phyloP scores from a whole-genome alignment of 1,140 invertebrate species.

The Caenorhabditis briggsae region DNA sequence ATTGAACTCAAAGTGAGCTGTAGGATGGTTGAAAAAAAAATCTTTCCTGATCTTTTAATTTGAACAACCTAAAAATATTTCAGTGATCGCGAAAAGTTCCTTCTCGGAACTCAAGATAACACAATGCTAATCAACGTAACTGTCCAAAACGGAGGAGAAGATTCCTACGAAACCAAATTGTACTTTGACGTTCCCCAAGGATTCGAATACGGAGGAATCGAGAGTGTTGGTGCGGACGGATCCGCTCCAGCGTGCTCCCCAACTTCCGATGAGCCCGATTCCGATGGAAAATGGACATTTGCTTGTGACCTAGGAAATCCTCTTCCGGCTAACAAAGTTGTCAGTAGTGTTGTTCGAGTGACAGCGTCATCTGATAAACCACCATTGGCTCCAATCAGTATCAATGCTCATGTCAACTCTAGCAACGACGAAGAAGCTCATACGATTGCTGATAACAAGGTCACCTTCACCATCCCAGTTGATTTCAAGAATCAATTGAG shows the following conservation, averaged over 20 bases:
- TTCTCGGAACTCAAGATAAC: conserved; percentile 71
- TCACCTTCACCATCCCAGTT: conserved; percentile 72
- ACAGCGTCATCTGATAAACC: conserved; percentile 72
- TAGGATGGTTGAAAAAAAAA: too few relatives aligned
- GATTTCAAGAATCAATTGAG: conserved; percentile 75
- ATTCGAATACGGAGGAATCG: conserved; percentile 76
- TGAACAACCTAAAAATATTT: background rate
- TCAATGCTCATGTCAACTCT: conserved; percentile 69
- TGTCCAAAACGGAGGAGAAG: conserved; percentile 74
- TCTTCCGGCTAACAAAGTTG: conserved; percentile 73
- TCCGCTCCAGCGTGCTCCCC: conserved; percentile 69
- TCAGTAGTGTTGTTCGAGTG: conserved; percentile 71
- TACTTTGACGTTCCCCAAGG: conserved; percentile 74
- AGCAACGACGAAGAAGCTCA: conserved; percentile 73
- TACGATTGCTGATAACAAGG: conserved; percentile 70
- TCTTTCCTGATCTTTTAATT: too few relatives aligned
- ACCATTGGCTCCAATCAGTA: conserved; percentile 62
- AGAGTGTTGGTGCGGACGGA: conserved; percentile 73
- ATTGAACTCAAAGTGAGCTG: too few relatives aligned
- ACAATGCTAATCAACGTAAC: conserved; percentile 66
- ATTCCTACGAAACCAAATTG: conserved; percentile 77
- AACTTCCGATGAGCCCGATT: conserved; percentile 61
- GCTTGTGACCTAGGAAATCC: conserved; percentile 76
- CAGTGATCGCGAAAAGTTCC: conserved; percentile 75
- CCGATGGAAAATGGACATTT: conserved; percentile 69